Evolutionary conservation across 2,888 invertebrate genomes (phyloP).

Genomic region (Andrena camellia): DNA sequence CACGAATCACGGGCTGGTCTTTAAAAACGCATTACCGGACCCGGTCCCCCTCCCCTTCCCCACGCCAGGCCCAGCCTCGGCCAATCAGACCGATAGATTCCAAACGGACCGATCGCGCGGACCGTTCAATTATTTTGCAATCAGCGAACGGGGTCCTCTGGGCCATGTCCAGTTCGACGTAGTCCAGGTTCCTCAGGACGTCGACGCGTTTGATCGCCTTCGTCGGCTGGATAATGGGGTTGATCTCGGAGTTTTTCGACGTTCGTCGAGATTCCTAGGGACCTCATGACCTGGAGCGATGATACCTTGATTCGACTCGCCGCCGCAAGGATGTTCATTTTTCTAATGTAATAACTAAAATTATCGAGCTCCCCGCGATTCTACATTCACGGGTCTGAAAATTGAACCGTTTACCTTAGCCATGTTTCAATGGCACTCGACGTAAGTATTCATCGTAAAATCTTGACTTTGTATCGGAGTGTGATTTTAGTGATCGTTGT

Average conservation of each 20-base stretch:
- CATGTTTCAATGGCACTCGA: no score
- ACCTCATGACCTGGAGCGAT: no score
- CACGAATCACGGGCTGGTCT: slow-evolving; percentile 81
- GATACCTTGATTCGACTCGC: no score
- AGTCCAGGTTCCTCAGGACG: slow-evolving; percentile 34
- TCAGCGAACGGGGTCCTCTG: slow-evolving; percentile 72
- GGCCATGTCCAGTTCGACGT: slow-evolving; percentile 19
- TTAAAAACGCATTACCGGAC: slow-evolving; percentile 85
- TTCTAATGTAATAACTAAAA: no score
- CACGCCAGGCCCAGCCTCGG: slow-evolving; percentile 47
- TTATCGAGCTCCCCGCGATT: no score
- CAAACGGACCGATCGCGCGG: slow-evolving; percentile 80
- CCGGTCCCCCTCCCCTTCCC: slow-evolving; percentile 37
- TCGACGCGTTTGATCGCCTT: background rate
- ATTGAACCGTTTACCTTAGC: no score
- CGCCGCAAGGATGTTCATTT: no score
- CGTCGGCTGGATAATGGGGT: background rate
- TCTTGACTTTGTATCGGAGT: background rate
- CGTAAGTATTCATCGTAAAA: background rate
- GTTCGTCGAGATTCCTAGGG: no score
- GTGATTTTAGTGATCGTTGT: background rate
- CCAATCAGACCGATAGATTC: slow-evolving; percentile 83
- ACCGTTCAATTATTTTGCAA: slow-evolving; percentile 85
- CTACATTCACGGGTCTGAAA: no score
- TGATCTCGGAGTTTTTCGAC: no score